Evolutionary conservation across 2,888 invertebrate genomes (phyloP).

Genomic region (Tryphoninae sp.): DNA sequence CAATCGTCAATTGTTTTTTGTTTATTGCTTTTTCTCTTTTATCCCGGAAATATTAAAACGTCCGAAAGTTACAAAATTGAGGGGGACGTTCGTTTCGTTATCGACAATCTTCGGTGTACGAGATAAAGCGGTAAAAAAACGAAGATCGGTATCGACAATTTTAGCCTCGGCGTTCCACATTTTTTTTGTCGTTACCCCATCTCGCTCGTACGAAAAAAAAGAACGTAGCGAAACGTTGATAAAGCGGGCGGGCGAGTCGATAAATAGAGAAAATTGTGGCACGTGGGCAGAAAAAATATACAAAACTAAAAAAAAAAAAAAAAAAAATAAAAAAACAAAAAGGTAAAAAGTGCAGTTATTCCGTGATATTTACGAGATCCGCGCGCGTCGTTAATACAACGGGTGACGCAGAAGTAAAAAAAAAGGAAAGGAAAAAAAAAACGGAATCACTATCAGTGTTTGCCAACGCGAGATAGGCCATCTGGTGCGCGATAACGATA

Average conservation of each 20-base stretch:
- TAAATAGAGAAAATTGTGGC: conserved; percentile 5
- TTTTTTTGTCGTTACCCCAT: too few relatives aligned
- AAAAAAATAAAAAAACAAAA: not conserved
- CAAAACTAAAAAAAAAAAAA: not conserved
- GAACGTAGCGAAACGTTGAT: not conserved
- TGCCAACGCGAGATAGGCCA: conserved; percentile 63
- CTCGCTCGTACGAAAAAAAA: too few relatives aligned
- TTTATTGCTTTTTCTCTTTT: too few relatives aligned
- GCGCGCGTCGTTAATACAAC: not conserved
- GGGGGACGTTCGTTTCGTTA: too few relatives aligned
- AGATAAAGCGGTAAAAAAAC: too few relatives aligned
- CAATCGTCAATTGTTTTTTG: too few relatives aligned
- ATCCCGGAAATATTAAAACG: too few relatives aligned
- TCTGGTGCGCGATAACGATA: conserved; percentile 66
- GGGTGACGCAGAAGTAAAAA: conserved; percentile 7
- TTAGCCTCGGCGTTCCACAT: too few relatives aligned
- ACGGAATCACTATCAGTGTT: conserved; percentile 59
- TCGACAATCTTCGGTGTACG: too few relatives aligned
- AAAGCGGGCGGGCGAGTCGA: not conserved
- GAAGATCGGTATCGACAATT: too few relatives aligned
- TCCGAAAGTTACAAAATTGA: too few relatives aligned
- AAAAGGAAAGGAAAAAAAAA: conserved; percentile 28
- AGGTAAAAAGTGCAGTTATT: not conserved
- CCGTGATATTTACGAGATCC: not conserved
- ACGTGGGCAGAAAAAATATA: not conserved